A percentile compares a stretch with the other conserved stretches of the same genome.
Conservation (phyloP, 2,113 vertebrate genomes). For the Corythoichthys intestinalis region DNA sequence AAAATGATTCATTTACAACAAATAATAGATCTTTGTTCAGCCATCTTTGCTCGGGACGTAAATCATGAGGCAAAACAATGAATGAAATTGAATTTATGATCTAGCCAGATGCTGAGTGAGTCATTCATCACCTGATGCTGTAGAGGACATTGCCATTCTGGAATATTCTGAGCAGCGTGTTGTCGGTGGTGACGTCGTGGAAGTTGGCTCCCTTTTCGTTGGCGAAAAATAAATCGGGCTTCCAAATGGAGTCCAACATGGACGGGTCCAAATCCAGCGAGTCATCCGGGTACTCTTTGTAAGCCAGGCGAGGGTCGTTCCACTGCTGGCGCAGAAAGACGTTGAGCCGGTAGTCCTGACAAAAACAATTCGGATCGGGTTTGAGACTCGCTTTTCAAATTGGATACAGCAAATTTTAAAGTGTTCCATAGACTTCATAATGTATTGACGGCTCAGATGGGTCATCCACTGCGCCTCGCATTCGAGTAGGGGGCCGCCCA, state of each 20-base stretch:
- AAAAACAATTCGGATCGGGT: background rate
- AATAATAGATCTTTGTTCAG: no score
- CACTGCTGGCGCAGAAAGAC: conserved; percentile 92
- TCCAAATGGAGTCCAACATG: conserved; percentile 96
- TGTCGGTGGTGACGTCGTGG: conserved; percentile 91
- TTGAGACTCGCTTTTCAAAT: no score
- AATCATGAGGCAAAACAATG: no score
- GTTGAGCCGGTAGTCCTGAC: conserved; percentile 87
- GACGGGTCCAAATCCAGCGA: conserved; percentile 91
- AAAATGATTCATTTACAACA: background rate
- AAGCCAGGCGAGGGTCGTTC: conserved; percentile 90
- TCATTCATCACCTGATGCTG: conserved; percentile 82
- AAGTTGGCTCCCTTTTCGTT: conserved; percentile 94
- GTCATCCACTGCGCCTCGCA: no score
- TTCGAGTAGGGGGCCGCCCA: no score
- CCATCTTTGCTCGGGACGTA: no score
- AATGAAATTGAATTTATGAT: no score
- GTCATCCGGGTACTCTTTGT: conserved; percentile 88
- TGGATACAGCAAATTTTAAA: no score
- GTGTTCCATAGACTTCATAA: no score
- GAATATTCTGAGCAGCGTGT: conserved; percentile 93
- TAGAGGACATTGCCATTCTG: conserved; percentile 94
- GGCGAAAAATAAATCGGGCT: conserved; percentile 92
- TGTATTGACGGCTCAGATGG: no score
- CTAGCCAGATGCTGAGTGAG: background rate